phyloP scores from a whole-genome alignment of 2,113 vertebrate genomes.

The Pachypanchax playfairii region DNA sequence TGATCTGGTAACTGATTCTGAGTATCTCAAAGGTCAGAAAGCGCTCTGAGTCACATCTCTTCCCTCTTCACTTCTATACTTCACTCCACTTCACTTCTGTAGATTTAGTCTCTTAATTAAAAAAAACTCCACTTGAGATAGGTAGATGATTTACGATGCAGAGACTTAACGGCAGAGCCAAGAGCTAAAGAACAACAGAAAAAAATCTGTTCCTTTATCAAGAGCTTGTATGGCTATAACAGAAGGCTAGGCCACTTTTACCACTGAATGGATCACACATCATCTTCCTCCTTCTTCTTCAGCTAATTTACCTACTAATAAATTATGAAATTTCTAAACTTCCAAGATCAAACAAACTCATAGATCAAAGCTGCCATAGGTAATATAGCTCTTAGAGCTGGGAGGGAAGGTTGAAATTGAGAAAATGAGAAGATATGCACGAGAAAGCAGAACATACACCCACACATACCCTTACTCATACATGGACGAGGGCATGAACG shows the following conservation, averaged over 20 bases:
- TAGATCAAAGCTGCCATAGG: slow-evolving; percentile 53
- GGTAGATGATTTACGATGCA: slow-evolving; percentile 13
- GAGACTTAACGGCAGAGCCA: slow-evolving; percentile 17
- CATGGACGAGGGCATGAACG: slow-evolving; percentile 19
- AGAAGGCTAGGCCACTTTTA: slow-evolving; percentile 32
- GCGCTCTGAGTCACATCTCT: too few relatives aligned
- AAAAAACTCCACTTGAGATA: slow-evolving; percentile 7
- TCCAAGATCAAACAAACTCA: slow-evolving; percentile 47
- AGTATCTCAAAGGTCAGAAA: too few relatives aligned
- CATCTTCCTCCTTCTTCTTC: slow-evolving; percentile 32
- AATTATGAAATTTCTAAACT: slow-evolving; percentile 49
- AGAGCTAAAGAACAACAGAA: slow-evolving; percentile 22
- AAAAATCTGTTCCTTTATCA: slow-evolving; percentile 13
- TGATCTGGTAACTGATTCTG: too few relatives aligned
- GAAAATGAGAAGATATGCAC: slow-evolving; percentile 13
- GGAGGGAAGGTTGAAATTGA: slow-evolving; percentile 27
- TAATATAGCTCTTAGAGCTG: slow-evolving; percentile 29
- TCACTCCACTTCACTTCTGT: too few relatives aligned
- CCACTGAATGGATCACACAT: slow-evolving; percentile 46
- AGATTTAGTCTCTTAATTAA: slow-evolving; percentile 6
- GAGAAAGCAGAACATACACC: slow-evolving; percentile 12
- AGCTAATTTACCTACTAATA: slow-evolving; percentile 40
- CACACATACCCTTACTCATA: background rate
- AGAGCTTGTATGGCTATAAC: slow-evolving; percentile 18
- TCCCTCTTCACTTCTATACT: too few relatives aligned